Evolutionary conservation across 23 tunicate genomes (phyloP).

Genomic region (Trididemnum miniatum): DNA sequence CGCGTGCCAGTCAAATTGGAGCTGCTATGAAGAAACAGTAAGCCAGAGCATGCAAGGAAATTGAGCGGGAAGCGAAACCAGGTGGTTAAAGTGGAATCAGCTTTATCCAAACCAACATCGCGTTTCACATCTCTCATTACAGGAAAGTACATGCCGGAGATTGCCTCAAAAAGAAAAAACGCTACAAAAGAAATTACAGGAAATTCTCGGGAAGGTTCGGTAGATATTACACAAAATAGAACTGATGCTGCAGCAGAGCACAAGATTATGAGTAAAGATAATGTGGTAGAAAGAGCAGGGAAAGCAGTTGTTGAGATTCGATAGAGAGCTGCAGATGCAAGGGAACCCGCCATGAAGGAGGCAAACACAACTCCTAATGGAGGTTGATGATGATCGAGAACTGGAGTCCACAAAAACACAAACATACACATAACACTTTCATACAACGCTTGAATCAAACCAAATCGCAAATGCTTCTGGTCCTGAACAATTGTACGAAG

Average conservation of each 20-base stretch:
- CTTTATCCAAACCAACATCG: constrained; percentile 44
- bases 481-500: constrained; percentile 42
- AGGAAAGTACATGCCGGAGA: constrained; percentile 90
- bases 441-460: constrained; percentile 79
- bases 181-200: constrained; percentile 81
- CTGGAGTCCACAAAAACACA: constrained; percentile 99
- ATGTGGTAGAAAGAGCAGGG: not conserved
- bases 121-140: constrained; percentile 60
- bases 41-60: constrained; percentile 75
- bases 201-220: constrained; percentile 79
- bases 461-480: constrained; percentile 45
- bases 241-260: constrained; percentile 55
- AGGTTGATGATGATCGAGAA: constrained; percentile 92
- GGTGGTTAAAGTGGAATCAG: constrained; percentile 47
- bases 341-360: constrained; percentile 84
- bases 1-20: constrained; percentile 76
- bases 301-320: constrained; percentile 7
- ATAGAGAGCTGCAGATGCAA: constrained; percentile 56
- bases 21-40: constrained; percentile 66
- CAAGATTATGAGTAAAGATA: constrained; percentile 6
- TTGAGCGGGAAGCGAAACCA: constrained; percentile 94
- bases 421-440: constrained; percentile 93
- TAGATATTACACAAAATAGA: constrained; percentile 73
- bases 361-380: constrained; percentile 97
- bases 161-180: constrained; percentile 68